phyloP scores from a whole-genome alignment of 2,888 invertebrate species.

The Caenorhabditis doughertyi region DNA sequence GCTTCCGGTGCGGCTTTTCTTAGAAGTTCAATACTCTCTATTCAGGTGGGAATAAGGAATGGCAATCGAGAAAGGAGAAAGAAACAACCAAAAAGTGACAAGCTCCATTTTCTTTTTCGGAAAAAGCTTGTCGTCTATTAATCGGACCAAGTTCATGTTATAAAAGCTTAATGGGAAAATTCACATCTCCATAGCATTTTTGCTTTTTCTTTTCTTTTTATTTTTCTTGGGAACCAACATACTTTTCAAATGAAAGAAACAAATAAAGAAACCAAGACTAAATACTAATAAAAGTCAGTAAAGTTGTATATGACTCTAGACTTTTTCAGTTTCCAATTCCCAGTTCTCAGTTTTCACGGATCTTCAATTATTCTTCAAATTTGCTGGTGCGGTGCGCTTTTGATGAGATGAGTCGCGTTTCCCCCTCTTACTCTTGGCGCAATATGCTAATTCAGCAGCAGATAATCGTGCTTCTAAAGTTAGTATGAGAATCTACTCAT shows the following conservation, averaged over 20 bases:
- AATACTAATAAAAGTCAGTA: neutral
- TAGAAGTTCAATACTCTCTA: constrained; percentile 1
- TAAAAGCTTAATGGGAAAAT: constrained; percentile 36
- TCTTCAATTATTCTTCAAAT: constrained; percentile 56
- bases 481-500: constrained; percentile 56
- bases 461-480: constrained; percentile 53
- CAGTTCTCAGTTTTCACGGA: constrained; percentile 46
- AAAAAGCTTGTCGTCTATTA: constrained; percentile 16
- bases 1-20: constrained; percentile 44
- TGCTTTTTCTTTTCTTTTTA: neutral
- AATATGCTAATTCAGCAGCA: constrained; percentile 58
- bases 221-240: too few relatives aligned
- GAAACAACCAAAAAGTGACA: constrained; percentile 14
- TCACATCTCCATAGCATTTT: constrained; percentile 12
- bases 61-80: constrained; percentile 3
- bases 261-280: too few relatives aligned
- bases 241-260: too few relatives aligned
- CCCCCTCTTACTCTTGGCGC: constrained; percentile 16
- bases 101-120: constrained; percentile 22
- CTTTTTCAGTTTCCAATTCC: constrained; percentile 2
- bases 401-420: constrained; percentile 42
- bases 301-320: constrained; percentile 4
- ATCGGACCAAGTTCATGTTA: constrained; percentile 29
- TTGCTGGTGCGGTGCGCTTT: constrained; percentile 47
- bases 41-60: constrained; percentile 34